Percentiles rank a stretch among this genome's conserved stretches.
phyloP scores from a whole-genome alignment of 2,797 vertebrate species.

The Ateles fusciceps region DNA sequence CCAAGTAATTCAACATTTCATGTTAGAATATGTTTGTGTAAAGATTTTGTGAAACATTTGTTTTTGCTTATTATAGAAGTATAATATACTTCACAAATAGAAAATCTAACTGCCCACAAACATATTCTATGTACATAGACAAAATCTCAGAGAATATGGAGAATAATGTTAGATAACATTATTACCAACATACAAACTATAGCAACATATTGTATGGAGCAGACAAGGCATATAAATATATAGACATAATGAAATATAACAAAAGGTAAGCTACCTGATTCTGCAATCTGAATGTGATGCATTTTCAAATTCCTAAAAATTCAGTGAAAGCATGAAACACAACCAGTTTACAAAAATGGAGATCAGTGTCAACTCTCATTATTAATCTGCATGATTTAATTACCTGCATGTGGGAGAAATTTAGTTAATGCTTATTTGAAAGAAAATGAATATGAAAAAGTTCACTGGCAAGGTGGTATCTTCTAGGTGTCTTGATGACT shows the following conservation, averaged over 20 bases:
- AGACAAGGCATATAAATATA: background rate
- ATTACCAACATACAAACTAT: background rate
- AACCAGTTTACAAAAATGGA: background rate
- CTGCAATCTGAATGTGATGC: background rate
- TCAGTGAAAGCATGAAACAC: background rate
- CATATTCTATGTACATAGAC: background rate
- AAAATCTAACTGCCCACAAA: background rate
- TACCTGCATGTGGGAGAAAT: background rate
- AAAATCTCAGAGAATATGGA: background rate
- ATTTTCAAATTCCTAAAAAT: conserved; percentile 11
- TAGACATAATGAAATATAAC: background rate
- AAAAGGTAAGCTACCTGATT: background rate
- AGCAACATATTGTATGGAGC: background rate
- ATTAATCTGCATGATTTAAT: background rate
- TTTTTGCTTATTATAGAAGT: background rate
- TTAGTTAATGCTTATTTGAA: background rate
- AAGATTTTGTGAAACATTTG: background rate
- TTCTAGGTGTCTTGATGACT: background rate
- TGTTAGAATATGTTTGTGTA: background rate
- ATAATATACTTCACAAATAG: background rate
- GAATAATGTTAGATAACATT: background rate
- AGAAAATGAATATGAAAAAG: background rate
- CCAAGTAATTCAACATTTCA: background rate
- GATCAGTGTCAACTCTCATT: background rate
- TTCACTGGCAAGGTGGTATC: background rate